Evolutionary conservation across 2,113 vertebrate genomes (phyloP), one percentile per base, ranked within the genome.

Genomic region (Danionella cerebrum): DNA sequence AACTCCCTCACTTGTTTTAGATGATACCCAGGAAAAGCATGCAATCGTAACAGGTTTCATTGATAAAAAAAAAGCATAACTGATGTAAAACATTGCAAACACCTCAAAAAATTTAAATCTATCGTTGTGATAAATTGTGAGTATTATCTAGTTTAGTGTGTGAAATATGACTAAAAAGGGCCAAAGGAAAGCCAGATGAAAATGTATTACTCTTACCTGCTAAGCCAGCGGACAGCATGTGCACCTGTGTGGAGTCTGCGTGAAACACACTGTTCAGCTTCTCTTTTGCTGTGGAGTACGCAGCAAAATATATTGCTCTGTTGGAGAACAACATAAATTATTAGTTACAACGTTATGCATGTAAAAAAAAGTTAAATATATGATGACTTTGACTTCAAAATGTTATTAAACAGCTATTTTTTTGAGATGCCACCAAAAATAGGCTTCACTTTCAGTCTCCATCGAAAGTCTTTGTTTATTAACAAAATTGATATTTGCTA

Each of bases 301-400:
- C 94, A 66, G 94, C 96, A 87, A 99, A 98, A 79, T 99, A 98
- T 85, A 98, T 97, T 1, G 96, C 96, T 83, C 96, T 99, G 85
- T 63, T n/a, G n/a, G n/a, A n/a, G n/a, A 19, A 38, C 31, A 52
- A 39, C 44, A 51, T n/a, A n/a, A n/a, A n/a, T n/a, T n/a, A n/a
- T n/a, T n/a, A n/a, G n/a, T n/a, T n/a, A n/a, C n/a, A n/a, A n/a
- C n/a, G n/a, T n/a, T n/a, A n/a, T n/a, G n/a, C n/a, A n/a, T n/a
- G n/a, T n/a, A n/a, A n/a, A n/a, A n/a, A n/a, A n/a, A n/a, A n/a
- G n/a, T n/a, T n/a, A n/a, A n/a, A n/a, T n/a, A n/a, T n/a, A n/a
- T n/a, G n/a, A n/a, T n/a, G n/a, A n/a, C n/a, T n/a, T n/a, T n/a
- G n/a, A n/a, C n/a, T n/a, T n/a, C n/a, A n/a, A n/a, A n/a, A n/a